These are phyloP conservation scores for Autographa gamma DNA, from an alignment of 2,888 invertebrate genomes.

Conservation along the genomic window DNA sequence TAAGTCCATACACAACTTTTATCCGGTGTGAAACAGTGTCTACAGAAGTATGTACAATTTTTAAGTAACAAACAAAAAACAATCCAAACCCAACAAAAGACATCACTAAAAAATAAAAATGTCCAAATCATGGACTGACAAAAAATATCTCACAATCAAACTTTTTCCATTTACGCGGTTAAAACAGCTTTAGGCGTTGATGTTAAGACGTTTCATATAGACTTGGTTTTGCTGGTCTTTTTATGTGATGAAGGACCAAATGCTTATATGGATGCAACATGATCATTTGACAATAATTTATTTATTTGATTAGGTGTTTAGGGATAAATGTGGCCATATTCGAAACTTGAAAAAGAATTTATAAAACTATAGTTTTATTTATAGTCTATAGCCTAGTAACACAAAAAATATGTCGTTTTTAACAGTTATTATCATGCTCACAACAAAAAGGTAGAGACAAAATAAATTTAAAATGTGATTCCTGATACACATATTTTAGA, in stretches of 20 bases:
- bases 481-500: neutral
- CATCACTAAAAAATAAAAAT: conserved; percentile 72
- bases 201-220: conserved; percentile 43
- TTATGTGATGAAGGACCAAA: neutral
- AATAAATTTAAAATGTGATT: neutral
- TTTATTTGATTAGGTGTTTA: too few species aligned
- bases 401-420: too few species aligned
- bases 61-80: conserved; percentile 2
- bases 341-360: too few species aligned
- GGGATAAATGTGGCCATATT: too few species aligned
- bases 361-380: too few species aligned
- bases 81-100: conserved; percentile 55
- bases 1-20: neutral
- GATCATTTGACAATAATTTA: neutral
- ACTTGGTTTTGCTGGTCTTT: neutral
- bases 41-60: neutral
- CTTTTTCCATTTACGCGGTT: conserved; percentile 84
- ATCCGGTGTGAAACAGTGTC: neutral
- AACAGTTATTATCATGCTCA: too few species aligned
- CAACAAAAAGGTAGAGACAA: neutral
- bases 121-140: conserved; percentile 80
- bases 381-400: too few species aligned
- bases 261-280: neutral
- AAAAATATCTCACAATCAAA: conserved; percentile 82
- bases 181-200: conserved; percentile 73